phyloP scores from a whole-genome alignment of 2,888 invertebrate species.

The Carcina quercana region DNA sequence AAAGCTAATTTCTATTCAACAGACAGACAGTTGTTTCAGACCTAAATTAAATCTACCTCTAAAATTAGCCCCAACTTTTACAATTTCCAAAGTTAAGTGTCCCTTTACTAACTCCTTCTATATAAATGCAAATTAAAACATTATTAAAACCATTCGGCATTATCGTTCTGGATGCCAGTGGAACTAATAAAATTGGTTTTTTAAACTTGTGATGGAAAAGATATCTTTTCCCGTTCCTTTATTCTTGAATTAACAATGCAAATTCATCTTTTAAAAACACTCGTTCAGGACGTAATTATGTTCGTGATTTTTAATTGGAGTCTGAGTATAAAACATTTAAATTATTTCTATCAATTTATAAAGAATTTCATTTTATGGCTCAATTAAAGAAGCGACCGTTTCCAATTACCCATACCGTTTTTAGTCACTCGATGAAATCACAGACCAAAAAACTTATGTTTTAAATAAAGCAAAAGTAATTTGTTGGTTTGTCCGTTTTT shows the following conservation, averaged over 20 bases:
- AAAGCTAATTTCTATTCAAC: too few species aligned
- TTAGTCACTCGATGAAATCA: too few species aligned
- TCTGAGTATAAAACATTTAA: too few species aligned
- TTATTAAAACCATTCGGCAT: constrained; percentile 28
- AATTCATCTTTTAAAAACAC: constrained; percentile 35
- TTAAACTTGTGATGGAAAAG: constrained; percentile 35
- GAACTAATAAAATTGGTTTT: constrained; percentile 31
- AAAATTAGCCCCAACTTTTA: constrained; percentile 6
- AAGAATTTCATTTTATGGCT: too few species aligned
- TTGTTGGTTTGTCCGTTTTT: too few species aligned
- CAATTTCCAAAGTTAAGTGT: constrained; percentile 5
- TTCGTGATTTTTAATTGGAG: too few species aligned
- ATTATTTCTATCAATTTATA: too few species aligned
- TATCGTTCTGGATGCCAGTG: constrained; percentile 22
- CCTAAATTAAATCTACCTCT: constrained; percentile 2
- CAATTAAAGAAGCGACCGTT: too few species aligned
- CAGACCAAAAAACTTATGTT: too few species aligned
- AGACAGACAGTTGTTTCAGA: too few species aligned
- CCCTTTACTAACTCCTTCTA: constrained; percentile 9
- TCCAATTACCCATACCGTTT: too few species aligned
- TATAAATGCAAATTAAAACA: constrained; percentile 32
- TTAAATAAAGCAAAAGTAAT: too few species aligned
- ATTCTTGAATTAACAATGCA: constrained; percentile 31
- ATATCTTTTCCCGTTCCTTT: constrained; percentile 16
- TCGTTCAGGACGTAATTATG: constrained; percentile 44